Evolutionary conservation across 2,797 vertebrate species (phyloP).

Genomic region (Alectoris magna): DNA sequence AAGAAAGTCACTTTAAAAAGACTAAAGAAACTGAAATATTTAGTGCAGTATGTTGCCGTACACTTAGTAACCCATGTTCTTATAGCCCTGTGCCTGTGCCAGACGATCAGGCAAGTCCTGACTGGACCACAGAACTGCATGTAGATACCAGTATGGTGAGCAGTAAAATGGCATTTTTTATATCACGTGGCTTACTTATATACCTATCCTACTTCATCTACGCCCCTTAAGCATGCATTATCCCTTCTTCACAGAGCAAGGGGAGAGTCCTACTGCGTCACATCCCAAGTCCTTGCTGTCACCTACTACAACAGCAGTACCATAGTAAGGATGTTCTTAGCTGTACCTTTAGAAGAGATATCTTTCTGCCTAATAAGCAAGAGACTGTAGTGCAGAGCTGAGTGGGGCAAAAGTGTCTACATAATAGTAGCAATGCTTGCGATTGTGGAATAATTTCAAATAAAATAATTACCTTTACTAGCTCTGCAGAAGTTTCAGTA

Average conservation of each 20-base stretch:
- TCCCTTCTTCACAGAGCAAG: too few species aligned
- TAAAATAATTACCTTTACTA: constrained; percentile 42
- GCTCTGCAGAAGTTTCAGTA: constrained; percentile 32
- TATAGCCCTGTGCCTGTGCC: too few species aligned
- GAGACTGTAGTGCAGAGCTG: background rate
- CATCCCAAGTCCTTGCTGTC: too few species aligned
- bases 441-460: constrained; percentile 3
- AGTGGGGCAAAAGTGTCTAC: background rate
- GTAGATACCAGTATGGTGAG: too few species aligned
- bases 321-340: background rate
- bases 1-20: background rate
- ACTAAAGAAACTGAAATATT: background rate
- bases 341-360: background rate
- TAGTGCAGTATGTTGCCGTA: background rate
- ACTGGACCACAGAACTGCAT: too few species aligned
- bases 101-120: too few species aligned
- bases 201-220: too few species aligned
- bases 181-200: too few species aligned
- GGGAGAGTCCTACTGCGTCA: too few species aligned
- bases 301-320: background rate
- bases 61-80: too few species aligned
- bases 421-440: background rate
- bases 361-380: background rate
- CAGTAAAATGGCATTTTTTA: too few species aligned
- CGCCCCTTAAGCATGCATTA: too few species aligned